These are phyloP conservation scores for Amazonetta brasiliensis DNA, from an alignment of 2,797 vertebrate species.

Conservation along the genomic window DNA sequence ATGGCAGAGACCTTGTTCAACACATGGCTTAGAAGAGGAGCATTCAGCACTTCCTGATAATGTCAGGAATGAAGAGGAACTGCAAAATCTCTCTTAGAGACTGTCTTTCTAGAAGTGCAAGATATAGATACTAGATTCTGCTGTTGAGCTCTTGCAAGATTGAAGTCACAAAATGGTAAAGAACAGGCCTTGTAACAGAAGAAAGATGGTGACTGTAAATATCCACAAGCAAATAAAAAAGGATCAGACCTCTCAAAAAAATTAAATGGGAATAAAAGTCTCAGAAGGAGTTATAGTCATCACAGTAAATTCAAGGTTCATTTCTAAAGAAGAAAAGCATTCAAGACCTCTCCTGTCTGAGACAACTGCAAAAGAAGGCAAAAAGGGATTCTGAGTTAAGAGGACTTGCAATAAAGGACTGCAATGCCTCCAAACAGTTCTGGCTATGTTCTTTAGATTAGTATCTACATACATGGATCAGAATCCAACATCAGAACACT, in stretches of 20 bases:
- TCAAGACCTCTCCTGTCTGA: neutral
- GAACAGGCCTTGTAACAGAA: neutral
- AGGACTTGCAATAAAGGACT: neutral
- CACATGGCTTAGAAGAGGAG: neutral
- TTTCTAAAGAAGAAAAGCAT: neutral
- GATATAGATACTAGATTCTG: neutral
- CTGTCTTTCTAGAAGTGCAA: neutral
- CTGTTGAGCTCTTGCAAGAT: neutral
- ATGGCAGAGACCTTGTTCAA: neutral
- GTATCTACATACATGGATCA: neutral
- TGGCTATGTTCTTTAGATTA: neutral
- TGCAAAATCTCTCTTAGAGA: neutral
- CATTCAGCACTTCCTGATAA: neutral
- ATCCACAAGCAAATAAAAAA: neutral
- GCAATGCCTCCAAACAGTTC: neutral
- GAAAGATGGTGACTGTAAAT: neutral
- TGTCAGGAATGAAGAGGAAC: neutral
- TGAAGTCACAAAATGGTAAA: neutral
- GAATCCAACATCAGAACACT: neutral
- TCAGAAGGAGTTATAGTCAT: neutral
- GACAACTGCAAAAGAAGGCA: neutral
- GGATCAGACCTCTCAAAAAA: neutral
- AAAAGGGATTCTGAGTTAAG: neutral
- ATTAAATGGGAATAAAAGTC: neutral
- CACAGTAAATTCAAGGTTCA: neutral